Base-by-base conservation (phyloP, 2,797 vertebrate species). In the Halcyon chelicuti region DNA sequence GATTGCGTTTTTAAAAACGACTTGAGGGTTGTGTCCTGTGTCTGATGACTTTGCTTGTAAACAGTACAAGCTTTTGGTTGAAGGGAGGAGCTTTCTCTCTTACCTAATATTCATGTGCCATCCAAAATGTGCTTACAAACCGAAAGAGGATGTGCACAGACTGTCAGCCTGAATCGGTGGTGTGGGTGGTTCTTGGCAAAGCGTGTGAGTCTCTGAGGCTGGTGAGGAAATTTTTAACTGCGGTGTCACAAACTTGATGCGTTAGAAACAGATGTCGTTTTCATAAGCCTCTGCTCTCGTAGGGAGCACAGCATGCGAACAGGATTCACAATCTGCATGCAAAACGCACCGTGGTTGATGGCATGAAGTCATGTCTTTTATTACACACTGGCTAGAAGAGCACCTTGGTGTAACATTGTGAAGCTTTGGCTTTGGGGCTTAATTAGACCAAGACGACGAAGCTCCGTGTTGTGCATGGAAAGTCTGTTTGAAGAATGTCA, bases 111-210 rank as follows among this genome's bases (percentile, higher is more conserved):
- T 88, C 91, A 26, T 80, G 46, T 93, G 94, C 87, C 58, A 37
- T 91, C 82, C 88, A 75, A 95, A 93, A 84, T 55, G 58, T 62
- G 95, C 96, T 94, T 94, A 78, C 93, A 92, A 86, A 88, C 68
- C 2, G 0, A 84, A 91, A 75, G 88, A 85, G 74, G 85, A 81
- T 88, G 82, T 63, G 89, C 91, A 46, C 65, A 86, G 94, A 44
- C 90, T 92, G 87, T 84, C 82, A 90, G 85, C 88, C 86, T 86
- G 76, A 60, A 84, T 81, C 0, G 9, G 76, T 81, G 88, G 47
- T 94, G 96, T 96, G 88, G 94, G 96, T 97, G 94, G 94, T 96
- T 97, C 94, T 94, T 96, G 94, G 95, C 96, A 94, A 73, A 86
- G 44, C 0, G 0, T 70, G 15, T 20, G 54, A 84, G 70, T 91